These are phyloP conservation scores for Argentina silus DNA, from an alignment of 2,797 vertebrate genomes.

Conservation along the genomic window DNA sequence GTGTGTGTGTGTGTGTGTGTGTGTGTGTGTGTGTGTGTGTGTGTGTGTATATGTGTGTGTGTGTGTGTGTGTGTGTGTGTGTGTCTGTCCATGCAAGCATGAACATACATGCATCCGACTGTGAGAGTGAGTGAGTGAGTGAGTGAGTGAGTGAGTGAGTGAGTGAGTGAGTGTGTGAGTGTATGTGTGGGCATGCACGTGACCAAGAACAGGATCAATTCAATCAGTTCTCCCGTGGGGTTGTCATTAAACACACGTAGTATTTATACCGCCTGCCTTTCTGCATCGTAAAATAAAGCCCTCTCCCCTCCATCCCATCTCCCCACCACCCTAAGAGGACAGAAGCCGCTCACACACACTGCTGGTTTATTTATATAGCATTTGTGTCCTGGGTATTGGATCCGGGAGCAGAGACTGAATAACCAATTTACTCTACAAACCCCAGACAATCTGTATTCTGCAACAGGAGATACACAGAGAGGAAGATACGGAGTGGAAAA, in stretches of 20 bases:
- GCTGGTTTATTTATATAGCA: conserved; percentile 73
- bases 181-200: conserved; percentile 38
- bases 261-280: conserved; percentile 71
- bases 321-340: conserved; percentile 61
- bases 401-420: conserved; percentile 48
- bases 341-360: conserved; percentile 60
- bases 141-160: neutral
- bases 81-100: neutral
- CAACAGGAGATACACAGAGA: conserved; percentile 17
- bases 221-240: conserved; percentile 58
- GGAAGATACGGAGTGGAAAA: conserved; percentile 1
- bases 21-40: conserved; percentile 6
- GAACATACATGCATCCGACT: neutral
- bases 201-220: conserved; percentile 66
- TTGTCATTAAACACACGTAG: conserved; percentile 67
- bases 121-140: neutral
- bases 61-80: neutral
- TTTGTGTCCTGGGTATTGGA: conserved; percentile 43
- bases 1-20: conserved; percentile 7
- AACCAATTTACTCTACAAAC: conserved; percentile 55
- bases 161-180: too few species aligned
- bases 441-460: conserved; percentile 28
- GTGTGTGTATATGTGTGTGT: neutral
- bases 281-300: conserved; percentile 70
- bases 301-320: conserved; percentile 24